Percentiles rank a stretch among this genome's conserved stretches.
Evolutionary conservation across 2,113 vertebrate species (phyloP).

Genomic region (Phalacrocorax carbo): DNA sequence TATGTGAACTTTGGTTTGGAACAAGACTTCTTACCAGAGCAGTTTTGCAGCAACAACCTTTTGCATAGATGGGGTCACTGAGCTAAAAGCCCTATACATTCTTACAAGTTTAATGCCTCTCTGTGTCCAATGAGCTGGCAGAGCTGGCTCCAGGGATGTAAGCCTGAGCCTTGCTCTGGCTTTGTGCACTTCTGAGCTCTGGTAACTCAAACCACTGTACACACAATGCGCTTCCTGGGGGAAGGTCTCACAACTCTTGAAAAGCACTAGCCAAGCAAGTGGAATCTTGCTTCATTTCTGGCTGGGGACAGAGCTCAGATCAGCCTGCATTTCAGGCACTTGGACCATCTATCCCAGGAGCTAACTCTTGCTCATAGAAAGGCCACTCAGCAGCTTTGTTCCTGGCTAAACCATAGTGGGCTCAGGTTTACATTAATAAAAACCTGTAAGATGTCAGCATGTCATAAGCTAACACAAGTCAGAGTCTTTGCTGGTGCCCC

Average conservation of each 20-base stretch:
- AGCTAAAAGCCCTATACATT: background rate
- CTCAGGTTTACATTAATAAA: background rate
- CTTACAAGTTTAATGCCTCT: accelerated
- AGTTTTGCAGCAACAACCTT: background rate
- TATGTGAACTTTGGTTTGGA: background rate
- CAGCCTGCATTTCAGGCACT: background rate
- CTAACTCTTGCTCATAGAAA: background rate
- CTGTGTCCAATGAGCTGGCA: background rate
- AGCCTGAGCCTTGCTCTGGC: background rate
- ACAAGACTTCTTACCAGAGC: background rate
- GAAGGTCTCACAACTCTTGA: background rate
- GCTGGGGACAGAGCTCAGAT: background rate
- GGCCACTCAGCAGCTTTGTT: background rate
- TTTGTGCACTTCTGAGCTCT: background rate
- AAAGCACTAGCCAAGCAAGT: background rate
- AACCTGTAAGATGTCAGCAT: background rate
- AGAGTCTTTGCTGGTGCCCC: background rate
- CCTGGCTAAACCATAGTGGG: background rate
- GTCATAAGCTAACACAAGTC: background rate
- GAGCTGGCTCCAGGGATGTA: background rate
- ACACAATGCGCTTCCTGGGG: background rate
- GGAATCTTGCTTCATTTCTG: background rate
- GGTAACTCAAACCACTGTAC: background rate
- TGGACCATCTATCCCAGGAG: background rate
- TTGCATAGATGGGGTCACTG: accelerated